Base-by-base conservation (phyloP, 2,797 vertebrate species). In the Lindbergichthys nudifrons region DNA sequence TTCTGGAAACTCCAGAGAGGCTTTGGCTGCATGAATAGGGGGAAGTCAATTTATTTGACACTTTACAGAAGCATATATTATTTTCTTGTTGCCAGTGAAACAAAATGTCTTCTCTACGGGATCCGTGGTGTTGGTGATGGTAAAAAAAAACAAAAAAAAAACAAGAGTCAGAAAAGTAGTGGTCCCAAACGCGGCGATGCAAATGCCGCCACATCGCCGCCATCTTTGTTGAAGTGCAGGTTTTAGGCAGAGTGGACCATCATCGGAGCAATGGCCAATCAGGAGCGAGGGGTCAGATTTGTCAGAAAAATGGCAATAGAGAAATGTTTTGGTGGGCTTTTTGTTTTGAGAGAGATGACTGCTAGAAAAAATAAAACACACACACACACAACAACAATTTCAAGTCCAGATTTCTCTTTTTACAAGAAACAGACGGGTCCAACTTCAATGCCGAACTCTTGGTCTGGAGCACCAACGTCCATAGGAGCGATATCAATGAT, bases 401-500 rank as follows among this genome's bases (percentile, higher is more conserved):
- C 94, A 97, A 98, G 97, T 98, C 96, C 97, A 96, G 96, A 96
- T 97, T 96, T 96, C 96, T 97, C 88, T 96, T 96, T 97, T 97
- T 97, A 99, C 97, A 98, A 96, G 96, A 97, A 99, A 96, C 98
- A 99, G 93, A 95, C 98, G 61, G 97, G 95, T 95, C 97, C 95
- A 93, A 99, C 80, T 94, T 97, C 94, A 82, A 97, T 73, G 94
- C 98, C 98, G 83, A 99, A 99, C 97, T 99, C 97, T 96, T 99
- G 98, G 94, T 98, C 96, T 90, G 96, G 94, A 93, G 96, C 95
- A 92, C 98, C 98, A 96, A 99, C 87, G 94, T 99, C 97, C 98
- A 99, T 97, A 93, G 97, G 97, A 92, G 98, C 98, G 94, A 99
- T 96, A 89, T 99, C 97, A 92, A 97, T 97, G 95, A 99, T 95